Evolutionary conservation across 2,113 vertebrate genomes (phyloP).

Genomic region (Sarotherodon lohbergeri): DNA sequence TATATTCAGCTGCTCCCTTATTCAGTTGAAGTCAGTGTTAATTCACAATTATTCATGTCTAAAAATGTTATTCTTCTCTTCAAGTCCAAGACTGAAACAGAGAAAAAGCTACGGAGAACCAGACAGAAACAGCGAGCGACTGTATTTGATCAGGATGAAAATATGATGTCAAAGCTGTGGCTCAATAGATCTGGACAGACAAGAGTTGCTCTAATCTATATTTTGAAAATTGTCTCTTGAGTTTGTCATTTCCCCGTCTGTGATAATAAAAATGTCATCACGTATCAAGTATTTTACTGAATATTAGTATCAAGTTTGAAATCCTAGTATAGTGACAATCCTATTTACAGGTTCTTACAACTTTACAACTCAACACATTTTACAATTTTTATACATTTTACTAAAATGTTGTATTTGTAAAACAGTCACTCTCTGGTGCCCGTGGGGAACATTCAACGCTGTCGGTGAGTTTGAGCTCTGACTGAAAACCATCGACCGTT

Average conservation of each 20-base stretch:
- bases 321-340: not conserved
- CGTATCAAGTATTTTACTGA: not conserved
- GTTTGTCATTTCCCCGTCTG: not conserved
- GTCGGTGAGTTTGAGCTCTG: slow-evolving; percentile 96
- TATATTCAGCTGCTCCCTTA: not conserved
- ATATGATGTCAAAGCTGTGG: not conserved
- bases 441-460: slow-evolving; percentile 97
- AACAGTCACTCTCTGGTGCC: slow-evolving; percentile 60
- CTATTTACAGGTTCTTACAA: not conserved
- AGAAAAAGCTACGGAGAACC: not conserved
- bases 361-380: not conserved
- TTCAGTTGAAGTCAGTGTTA: accelerated
- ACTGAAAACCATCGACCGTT: slow-evolving; percentile 98
- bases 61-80: not conserved
- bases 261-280: not conserved
- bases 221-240: not conserved
- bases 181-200: not conserved
- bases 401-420: not conserved
- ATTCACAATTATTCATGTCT: not conserved
- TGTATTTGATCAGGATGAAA: not conserved
- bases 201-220: not conserved
- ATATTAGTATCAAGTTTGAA: accelerated
- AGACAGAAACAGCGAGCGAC: not conserved
- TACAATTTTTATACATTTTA: not conserved
- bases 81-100: not conserved